Evolutionary conservation across 2,797 vertebrate genomes (phyloP), one percentile per base, ranked within the genome.

Genomic region (Acanthiza pusilla): DNA sequence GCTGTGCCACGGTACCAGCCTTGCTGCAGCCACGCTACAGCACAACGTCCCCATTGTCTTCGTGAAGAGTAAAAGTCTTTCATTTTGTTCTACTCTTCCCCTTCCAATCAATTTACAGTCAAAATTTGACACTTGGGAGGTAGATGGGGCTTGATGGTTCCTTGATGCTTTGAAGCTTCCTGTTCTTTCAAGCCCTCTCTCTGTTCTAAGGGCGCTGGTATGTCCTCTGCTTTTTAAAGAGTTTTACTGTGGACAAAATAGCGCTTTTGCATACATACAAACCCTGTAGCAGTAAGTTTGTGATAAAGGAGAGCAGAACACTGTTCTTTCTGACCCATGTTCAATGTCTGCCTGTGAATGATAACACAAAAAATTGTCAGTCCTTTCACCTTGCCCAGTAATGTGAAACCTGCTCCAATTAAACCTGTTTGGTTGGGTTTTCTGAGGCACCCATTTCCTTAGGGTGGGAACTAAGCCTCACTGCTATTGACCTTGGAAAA

Each of bases 41-140:
- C 79, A 96, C 91, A 97, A 94, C 65, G 62, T 94, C 88, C 58
- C 70, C 88, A 65, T 96, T 95, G 93, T 96, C 82, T 84, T 75
- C 19, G 9, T 80, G 61, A 68, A 36, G 84, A 94, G 94, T 88
- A 40, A 93, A 96, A 92, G 85, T 89, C 91, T 94, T 66, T 83
- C 76, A 88, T 91, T 95, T 85, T 34, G n/a, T 80, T 67, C 85
- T 30, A 5, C 88, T 93, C 84, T 95, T 96, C 68, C 88, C 74
- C 83, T 96, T 95, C 68, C 89, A 94, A 96, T 96, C 71, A 84
- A 91, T 95, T 94, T 94, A 67, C 58, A 71, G 91, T 67, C 87
- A 85, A 72, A 93, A 88, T 95, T 91, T 88, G 93, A 92, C 81
- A 66, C 32, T 76, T 67, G 67, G 87, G 84, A 93, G 54, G 54